Evolutionary conservation across 2,113 vertebrate genomes (phyloP), one percentile per base, ranked within the genome.

Genomic region (Megaleporinus macrocephalus): DNA sequence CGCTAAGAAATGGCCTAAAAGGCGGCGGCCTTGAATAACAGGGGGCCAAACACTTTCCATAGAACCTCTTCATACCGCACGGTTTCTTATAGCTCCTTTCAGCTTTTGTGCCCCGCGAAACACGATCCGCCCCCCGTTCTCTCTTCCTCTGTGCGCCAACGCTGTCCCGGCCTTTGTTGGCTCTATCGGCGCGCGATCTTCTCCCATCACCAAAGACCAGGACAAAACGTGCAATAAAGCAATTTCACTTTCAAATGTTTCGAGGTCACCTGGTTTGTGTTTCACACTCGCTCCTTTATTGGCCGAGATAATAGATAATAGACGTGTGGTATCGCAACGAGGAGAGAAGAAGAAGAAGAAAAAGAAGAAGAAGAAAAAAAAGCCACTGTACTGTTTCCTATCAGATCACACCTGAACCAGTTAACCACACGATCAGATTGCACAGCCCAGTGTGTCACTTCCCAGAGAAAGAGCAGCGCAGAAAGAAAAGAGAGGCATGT

Each of bases 161-260:
- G 6, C 20, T 81, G 29, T 73, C 61, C 63, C 69, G 51, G 68
- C 61, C 36, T 78, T 70, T 57, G 49, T 3, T 10, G 61, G 51
- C 24, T 24, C 59, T 79, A 71, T 79, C 77, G 5, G 77, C 65
- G 7, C 18, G 20, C 29, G 4, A 79, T 61, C 61, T n/a, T 63
- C 26, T 2, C 0, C 5, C 68, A n/a, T 70, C n/a, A 22, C 63
- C 36, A 33, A 77, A 77, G 78, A 27, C 61, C 83, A 65, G 83
- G 81, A 86, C 61, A 84, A 59, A 85, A 51, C 36, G 36, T 84
- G 83, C 80, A 77, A 87, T 88, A 84, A 88, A 87, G 87, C 78
- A 72, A 86, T 92, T 93, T 93, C 86, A 90, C 90, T 92, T 92
- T 89, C 86, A 84, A 90, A 85, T 75, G 84, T 82, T 74, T 85